Evolutionary conservation across 2,888 invertebrate genomes (phyloP).

Genomic region (Napeogenes sylphis): DNA sequence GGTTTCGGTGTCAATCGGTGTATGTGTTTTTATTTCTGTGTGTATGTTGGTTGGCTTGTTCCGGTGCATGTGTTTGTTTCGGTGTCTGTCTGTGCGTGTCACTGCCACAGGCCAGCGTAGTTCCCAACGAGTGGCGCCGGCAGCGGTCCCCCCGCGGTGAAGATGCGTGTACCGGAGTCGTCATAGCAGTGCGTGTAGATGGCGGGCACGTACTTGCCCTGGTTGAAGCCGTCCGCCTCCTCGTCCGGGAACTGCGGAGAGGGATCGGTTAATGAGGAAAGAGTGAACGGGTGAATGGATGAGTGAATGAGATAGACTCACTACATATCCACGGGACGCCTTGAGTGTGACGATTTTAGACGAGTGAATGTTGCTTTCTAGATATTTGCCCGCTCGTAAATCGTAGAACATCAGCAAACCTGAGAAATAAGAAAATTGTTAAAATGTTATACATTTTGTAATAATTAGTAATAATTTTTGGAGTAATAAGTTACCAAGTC

Average conservation of each 20-base stretch:
- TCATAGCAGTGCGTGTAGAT: slow-evolving; percentile 98
- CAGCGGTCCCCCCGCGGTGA: slow-evolving; percentile 96
- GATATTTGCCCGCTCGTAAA: slow-evolving; percentile 91
- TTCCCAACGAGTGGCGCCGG: slow-evolving; percentile 94
- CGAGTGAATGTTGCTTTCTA: slow-evolving; percentile 93
- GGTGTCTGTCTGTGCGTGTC: slow-evolving; percentile 28
- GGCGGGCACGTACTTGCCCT: slow-evolving; percentile 92
- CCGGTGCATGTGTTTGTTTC: neutral
- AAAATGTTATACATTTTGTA: neutral
- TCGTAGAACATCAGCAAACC: slow-evolving; percentile 96
- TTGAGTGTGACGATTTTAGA: slow-evolving; percentile 91
- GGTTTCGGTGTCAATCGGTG: neutral
- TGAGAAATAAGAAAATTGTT: slow-evolving; percentile 31
- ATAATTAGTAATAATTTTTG: neutral
- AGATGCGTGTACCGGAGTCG: slow-evolving; percentile 91
- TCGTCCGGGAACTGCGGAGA: slow-evolving; percentile 87
- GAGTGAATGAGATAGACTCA: slow-evolving; percentile 57
- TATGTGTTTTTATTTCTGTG: neutral
- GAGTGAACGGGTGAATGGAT: neutral
- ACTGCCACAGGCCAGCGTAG: slow-evolving; percentile 97
- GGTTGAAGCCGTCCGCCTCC: slow-evolving; percentile 89
- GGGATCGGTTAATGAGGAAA: neutral
- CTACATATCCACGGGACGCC: slow-evolving; percentile 93
- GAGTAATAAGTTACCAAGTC: slow-evolving; percentile 77
- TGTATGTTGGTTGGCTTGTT: neutral